Base-by-base conservation (phyloP, 1,140 invertebrate species). In the Drosophila varians region DNA sequence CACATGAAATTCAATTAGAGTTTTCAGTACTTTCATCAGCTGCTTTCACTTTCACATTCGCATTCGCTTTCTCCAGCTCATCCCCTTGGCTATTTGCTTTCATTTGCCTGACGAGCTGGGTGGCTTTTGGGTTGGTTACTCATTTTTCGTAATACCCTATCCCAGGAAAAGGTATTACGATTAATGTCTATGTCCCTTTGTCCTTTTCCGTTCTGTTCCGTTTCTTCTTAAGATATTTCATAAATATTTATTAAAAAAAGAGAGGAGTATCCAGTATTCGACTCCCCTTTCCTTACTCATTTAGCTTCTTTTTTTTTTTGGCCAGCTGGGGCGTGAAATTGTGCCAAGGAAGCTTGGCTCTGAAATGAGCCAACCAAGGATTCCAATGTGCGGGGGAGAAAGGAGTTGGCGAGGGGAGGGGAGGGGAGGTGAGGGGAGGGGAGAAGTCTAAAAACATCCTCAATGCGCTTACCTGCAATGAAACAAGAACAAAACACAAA, bases 1-100 rank as follows among this genome's bases (percentile, higher is more conserved):
- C 25, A 25, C 58, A 56, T 62, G 53, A 77, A 70, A 86, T 87
- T 86, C 80, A 86, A 86, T 86, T 86, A 86, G 68, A 87, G 80
- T 87, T 76, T 64, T 58, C 40, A 69, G 68, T 76, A 69, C 54
- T 86, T 72, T 86, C 80, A 79, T 69, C 80, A 79, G 75, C 40
- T 69, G 57, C 46, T 62, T 53, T 53, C 19, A 12, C 34, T 14
- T 5, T 12, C 16, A 12, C 19, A 34, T 12, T 21, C 14, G 2
- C 7, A n/a, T 28, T 70, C 36, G 4, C 48, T 12, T 18, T 42
- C 26, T 12, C 54, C 19, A 6, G 21, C n/a, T 21, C 45, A 53
- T 45, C 42, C 51, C 52, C 40, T 28, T 56, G 57, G 42, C 57
- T 62, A 77, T 70, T 74, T 74, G 53, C 66, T 77, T 84, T 74